Evolutionary conservation across 2,797 vertebrate species (phyloP).

Genomic region (Falco naumanni): DNA sequence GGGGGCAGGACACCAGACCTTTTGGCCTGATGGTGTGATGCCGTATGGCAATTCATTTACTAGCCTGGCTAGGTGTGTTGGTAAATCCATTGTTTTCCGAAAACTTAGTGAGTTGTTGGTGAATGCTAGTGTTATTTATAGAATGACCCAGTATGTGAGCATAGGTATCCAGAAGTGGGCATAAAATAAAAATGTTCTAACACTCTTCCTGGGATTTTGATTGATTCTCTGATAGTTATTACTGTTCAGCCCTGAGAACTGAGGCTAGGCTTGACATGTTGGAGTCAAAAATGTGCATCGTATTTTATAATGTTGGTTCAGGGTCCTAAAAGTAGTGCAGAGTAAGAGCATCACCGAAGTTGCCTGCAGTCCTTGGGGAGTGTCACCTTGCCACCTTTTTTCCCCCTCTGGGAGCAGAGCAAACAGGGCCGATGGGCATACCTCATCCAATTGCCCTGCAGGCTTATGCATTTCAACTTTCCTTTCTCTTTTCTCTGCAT

Average conservation of each 20-base stretch:
- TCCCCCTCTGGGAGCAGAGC: not conserved
- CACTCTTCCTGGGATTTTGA: rapidly evolving
- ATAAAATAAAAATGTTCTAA: not conserved
- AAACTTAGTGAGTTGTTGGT: not conserved
- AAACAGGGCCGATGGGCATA: not conserved
- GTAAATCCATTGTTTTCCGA: not conserved
- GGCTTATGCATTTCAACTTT: not conserved
- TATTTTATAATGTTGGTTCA: not conserved
- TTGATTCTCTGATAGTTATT: not conserved
- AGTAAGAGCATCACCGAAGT: not conserved
- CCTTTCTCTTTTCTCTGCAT: not conserved
- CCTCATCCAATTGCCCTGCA: not conserved
- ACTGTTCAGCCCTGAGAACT: not conserved
- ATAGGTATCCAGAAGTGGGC: not conserved
- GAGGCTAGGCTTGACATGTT: not conserved
- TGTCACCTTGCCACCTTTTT: not conserved
- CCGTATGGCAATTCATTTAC: not conserved
- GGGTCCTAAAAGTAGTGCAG: not conserved
- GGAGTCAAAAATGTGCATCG: not conserved
- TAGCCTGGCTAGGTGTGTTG: not conserved
- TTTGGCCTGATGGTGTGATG: not conserved
- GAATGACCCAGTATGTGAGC: not conserved
- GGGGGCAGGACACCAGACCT: not conserved
- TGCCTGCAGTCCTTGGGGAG: not conserved
- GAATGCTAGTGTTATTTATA: rapidly evolving